Conservation (phyloP, 2,797 vertebrate species). For the Mustela erminea region DNA sequence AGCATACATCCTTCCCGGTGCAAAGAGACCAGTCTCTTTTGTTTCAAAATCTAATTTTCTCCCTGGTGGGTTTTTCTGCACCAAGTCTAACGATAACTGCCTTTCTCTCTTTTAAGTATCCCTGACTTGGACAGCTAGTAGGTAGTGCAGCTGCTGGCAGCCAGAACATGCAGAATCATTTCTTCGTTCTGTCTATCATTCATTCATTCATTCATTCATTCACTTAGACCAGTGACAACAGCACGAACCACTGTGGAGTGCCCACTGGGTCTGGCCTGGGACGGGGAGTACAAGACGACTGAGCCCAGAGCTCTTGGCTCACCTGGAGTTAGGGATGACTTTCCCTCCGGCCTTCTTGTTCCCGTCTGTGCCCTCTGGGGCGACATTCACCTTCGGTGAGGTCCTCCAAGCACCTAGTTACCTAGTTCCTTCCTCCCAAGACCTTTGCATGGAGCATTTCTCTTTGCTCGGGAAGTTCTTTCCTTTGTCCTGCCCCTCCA, state of each 20-base stretch:
- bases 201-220: background rate
- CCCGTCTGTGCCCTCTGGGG: background rate
- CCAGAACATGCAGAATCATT: background rate
- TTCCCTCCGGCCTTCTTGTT: background rate
- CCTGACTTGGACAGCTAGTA: background rate
- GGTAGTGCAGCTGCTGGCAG: background rate
- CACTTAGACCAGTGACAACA: background rate
- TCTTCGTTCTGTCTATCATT: background rate
- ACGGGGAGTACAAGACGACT: background rate
- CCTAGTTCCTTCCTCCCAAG: background rate
- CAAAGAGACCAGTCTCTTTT: background rate
- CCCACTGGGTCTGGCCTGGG: background rate
- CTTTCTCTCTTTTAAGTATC: conserved; percentile 45
- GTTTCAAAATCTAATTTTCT: background rate
- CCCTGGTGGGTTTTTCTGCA: conserved; percentile 20
- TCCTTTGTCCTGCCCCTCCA: background rate
- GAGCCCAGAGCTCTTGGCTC: background rate
- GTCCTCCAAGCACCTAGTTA: background rate
- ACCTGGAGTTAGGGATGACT: accelerated
- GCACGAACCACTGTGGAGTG: accelerated
- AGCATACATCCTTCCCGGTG: accelerated
- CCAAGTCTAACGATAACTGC: background rate
- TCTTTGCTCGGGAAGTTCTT: background rate
- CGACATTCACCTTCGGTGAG: background rate
- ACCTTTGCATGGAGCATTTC: background rate